phyloP scores from a whole-genome alignment of 2,888 invertebrate species.

The Deroplatys truncata region DNA sequence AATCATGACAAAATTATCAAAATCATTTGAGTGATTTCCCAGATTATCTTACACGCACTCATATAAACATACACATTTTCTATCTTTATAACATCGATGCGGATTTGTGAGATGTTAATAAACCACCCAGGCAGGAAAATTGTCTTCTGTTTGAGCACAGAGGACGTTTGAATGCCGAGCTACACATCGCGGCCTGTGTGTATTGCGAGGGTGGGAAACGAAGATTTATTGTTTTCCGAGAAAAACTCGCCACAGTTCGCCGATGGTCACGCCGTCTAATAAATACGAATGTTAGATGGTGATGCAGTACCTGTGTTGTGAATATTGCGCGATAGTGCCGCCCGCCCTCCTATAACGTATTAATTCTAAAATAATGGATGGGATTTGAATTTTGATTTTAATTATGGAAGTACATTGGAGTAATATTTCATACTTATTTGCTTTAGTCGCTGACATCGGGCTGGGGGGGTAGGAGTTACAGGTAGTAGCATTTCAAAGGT shows the following conservation, averaged over 20 bases:
- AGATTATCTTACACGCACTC: no score
- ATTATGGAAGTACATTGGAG: neutral
- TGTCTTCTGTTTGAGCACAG: no score
- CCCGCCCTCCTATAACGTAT: neutral
- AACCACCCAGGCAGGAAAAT: no score
- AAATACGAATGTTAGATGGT: neutral
- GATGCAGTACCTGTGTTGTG: slow-evolving; percentile 1
- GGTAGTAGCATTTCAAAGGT: neutral
- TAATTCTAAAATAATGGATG: slow-evolving; percentile 4
- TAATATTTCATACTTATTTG: slow-evolving; percentile 7
- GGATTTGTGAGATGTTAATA: no score
- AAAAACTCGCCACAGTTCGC: neutral
- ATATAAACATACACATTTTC: no score
- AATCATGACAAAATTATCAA: no score
- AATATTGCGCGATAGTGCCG: neutral
- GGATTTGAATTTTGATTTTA: slow-evolving; percentile 15
- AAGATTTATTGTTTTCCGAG: neutral
- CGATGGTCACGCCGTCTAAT: neutral
- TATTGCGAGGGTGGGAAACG: neutral
- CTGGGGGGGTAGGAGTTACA: neutral
- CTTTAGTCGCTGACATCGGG: neutral
- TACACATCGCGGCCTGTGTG: neutral
- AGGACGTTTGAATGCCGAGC: no score
- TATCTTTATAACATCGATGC: no score
- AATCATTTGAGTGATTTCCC: no score